Conservation (phyloP, 2,888 invertebrate species). For the Drosophila mayaguana region DNA sequence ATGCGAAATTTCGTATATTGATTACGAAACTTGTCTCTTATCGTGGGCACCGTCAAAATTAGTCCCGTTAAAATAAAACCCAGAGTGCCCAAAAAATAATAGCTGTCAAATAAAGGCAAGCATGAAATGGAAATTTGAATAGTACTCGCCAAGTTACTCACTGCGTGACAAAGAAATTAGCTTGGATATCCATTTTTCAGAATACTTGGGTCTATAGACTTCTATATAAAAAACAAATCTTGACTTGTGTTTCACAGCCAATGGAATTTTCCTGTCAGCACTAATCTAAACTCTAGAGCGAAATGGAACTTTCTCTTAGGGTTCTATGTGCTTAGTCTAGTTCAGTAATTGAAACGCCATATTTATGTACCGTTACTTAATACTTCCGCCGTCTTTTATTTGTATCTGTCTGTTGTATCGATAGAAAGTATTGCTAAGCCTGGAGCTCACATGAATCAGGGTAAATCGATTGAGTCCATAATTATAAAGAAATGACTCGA, state of each 20-base stretch:
- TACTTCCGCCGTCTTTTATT: not conserved
- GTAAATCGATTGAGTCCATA: slow-evolving; percentile 40
- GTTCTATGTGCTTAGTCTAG: not conserved
- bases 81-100: not conserved
- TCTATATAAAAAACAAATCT: not conserved
- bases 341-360: slow-evolving; percentile 4
- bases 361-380: slow-evolving; percentile 5
- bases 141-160: not conserved
- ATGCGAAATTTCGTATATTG: not conserved
- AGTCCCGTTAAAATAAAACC: not conserved
- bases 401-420: not conserved
- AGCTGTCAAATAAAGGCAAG: not conserved
- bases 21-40: not conserved
- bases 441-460: slow-evolving; percentile 37
- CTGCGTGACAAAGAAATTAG: not conserved
- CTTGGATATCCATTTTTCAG: not conserved
- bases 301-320: slow-evolving; percentile 1
- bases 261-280: not conserved
- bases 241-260: slow-evolving; percentile 4
- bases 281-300: not conserved
- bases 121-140: not conserved
- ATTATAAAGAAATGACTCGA: slow-evolving; percentile 46
- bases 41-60: not conserved
- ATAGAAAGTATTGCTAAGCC: not conserved
- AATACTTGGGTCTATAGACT: too few species aligned